Evolutionary conservation across 2,113 vertebrate species (phyloP).

Genomic region (Hirundichthys speculiger): DNA sequence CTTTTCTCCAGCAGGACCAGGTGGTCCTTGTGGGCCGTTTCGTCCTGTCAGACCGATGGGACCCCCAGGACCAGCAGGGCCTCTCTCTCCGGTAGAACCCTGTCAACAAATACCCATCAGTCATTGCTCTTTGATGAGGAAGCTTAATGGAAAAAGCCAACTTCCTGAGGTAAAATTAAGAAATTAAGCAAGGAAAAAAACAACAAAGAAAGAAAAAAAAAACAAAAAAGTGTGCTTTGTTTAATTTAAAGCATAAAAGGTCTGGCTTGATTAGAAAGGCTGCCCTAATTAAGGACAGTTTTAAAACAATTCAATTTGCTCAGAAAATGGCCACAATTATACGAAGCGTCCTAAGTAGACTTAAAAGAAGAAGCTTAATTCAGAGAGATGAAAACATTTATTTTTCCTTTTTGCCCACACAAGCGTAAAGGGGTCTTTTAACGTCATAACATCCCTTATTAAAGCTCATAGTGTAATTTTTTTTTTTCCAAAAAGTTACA

Average conservation of each 20-base stretch:
- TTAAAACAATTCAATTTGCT: not conserved
- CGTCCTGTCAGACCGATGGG: slow-evolving; percentile 94
- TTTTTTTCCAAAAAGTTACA: too few relatives aligned
- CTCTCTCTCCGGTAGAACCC: slow-evolving; percentile 95
- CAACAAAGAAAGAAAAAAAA: too few relatives aligned
- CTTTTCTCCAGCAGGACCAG: slow-evolving; percentile 96
- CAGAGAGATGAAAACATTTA: too few relatives aligned
- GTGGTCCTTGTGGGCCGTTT: slow-evolving; percentile 93
- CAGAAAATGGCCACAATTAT: not conserved
- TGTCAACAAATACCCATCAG: slow-evolving; percentile 57
- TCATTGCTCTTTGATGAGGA: slow-evolving; percentile 1
- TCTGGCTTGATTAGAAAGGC: not conserved
- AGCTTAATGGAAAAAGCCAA: not conserved
- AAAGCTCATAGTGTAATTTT: too few relatives aligned
- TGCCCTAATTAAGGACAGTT: not conserved
- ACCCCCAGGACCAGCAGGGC: slow-evolving; percentile 91
- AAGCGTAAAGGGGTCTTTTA: too few relatives aligned
- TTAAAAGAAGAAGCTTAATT: too few relatives aligned
- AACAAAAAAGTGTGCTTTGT: not conserved
- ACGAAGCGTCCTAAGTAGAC: too few relatives aligned
- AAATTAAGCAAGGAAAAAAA: slow-evolving; percentile 7
- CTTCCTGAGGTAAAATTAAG: not conserved
- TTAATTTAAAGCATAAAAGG: not conserved
- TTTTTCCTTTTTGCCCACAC: too few relatives aligned
- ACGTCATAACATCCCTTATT: too few relatives aligned